These are phyloP conservation scores for Aricia agestis DNA, from an alignment of 1,140 invertebrate species.

Conservation along the genomic window DNA sequence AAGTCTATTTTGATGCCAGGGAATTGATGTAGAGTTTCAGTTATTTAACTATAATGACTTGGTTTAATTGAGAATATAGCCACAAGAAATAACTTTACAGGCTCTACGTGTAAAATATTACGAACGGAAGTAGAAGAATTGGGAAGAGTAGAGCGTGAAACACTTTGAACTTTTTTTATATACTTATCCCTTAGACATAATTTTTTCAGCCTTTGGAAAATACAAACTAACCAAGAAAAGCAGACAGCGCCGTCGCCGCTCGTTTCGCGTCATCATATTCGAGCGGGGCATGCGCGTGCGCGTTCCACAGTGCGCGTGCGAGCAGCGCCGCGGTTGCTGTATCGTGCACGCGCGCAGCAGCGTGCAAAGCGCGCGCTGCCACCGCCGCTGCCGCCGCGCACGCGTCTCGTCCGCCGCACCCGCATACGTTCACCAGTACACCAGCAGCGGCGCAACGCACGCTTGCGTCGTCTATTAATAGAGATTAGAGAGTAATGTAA, in stretches of 20 bases:
- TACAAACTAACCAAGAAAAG: conserved; percentile 43
- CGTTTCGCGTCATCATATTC: conserved; percentile 31
- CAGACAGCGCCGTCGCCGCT: conserved; percentile 41
- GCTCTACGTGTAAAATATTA: no score
- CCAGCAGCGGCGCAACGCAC: conserved; percentile 60
- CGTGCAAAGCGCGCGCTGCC: conserved; percentile 38
- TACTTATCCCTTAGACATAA: no score
- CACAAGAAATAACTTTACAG: no score
- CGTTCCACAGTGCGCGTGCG: conserved; percentile 62
- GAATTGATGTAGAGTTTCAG: no score
- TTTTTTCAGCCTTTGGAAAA: no score
- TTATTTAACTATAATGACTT: no score
- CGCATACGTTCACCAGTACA: conserved; percentile 59
- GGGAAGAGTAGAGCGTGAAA: no score
- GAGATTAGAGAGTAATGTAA: no score
- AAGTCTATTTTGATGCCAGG: no score
- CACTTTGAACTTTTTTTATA: no score
- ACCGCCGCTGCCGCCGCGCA: conserved; percentile 30
- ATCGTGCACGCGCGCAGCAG: conserved; percentile 38
- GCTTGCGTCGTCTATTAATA: conserved; percentile 38
- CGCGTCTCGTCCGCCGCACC: conserved; percentile 37
- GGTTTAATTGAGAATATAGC: no score
- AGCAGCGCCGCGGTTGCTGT: conserved; percentile 48
- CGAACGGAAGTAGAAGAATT: no score
- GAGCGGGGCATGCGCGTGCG: conserved; percentile 45